Percentiles rank a stretch among this genome's conserved stretches.
Evolutionary conservation across 64 coral and sea anemone species (phyloP).

Genomic region (Pachyseris speciosa): DNA sequence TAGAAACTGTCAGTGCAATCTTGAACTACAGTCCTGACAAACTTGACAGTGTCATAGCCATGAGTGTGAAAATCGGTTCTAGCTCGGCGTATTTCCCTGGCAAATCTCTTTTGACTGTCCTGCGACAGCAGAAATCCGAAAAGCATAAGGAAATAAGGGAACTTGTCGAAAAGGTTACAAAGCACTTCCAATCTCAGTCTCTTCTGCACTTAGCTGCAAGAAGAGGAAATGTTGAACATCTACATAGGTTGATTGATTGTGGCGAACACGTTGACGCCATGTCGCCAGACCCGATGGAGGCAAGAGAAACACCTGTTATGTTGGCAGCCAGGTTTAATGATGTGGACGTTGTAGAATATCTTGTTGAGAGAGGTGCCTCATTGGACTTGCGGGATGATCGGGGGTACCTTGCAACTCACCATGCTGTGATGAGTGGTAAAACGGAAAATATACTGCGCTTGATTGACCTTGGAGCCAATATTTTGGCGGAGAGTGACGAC

Average conservation of each 20-base stretch:
- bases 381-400: not conserved
- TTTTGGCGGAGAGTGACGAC: not conserved
- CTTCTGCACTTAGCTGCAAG: slow-evolving; percentile 55
- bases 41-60: slow-evolving; percentile 72
- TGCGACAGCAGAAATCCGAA: slow-evolving; percentile 8
- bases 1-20: slow-evolving; percentile 51
- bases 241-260: slow-evolving; percentile 41
- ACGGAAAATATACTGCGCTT: not conserved
- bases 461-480: not conserved
- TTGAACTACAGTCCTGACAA: slow-evolving; percentile 65
- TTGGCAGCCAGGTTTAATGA: slow-evolving; percentile 66
- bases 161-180: slow-evolving; percentile 3
- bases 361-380: slow-evolving; percentile 9
- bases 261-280: slow-evolving; percentile 41
- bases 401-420: not conserved
- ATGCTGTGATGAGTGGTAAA: slow-evolving; percentile 2
- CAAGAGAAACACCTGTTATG: slow-evolving; percentile 63
- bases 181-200: slow-evolving; percentile 28
- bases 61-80: slow-evolving; percentile 32
- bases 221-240: slow-evolving; percentile 58
- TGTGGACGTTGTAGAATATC: slow-evolving; percentile 13
- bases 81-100: not conserved
- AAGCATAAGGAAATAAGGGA: slow-evolving; percentile 19
- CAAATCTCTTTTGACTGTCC: slow-evolving; percentile 15
- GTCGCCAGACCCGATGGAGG: not conserved